Evolutionary conservation across 2,797 vertebrate species (phyloP), one percentile per base, ranked within the genome.

Genomic region (Syngnathus acus): DNA sequence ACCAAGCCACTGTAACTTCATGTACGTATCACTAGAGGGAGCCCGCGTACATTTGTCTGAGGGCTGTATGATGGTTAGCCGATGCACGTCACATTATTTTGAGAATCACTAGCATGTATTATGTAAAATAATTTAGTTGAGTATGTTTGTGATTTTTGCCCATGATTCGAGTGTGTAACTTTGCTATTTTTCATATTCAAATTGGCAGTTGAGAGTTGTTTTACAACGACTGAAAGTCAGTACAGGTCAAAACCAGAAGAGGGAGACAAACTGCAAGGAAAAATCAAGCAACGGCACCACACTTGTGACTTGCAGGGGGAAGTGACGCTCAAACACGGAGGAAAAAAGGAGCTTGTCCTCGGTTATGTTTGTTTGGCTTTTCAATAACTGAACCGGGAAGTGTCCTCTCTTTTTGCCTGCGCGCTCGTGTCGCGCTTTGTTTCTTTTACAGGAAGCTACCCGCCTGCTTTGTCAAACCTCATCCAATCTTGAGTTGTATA

Each of bases 371-470:
- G 55, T 8, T 58, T 38, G 6, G 2, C 5, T 21, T n/a, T 37
- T 39, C 58, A 11, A 5, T 9, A 5, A n/a, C 8, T 9, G n/a
- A 19, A 38, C 13, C 37, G 7, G 54, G 23, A 57, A 37, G 54
- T 57, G 23, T 37, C 54, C 26, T 17, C 6, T 26, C 5, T 9
- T 55, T 53, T 53, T 13, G 11, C 23, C 53, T 55, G 21, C 11
- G 39, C 2, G 32, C 16, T 32, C n/a, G 4, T 16, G 19, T 60
- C 17, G 19, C 17, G 40, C 60, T 8, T 23, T 62, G 40, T 62
- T 26, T 43, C 40, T 62, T 62, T 62, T 45, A 43, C 40, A 45
- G 40, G 40, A 62, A 61, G 59, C 39, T 21, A 37, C 38, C 39
- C 8, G 39, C 39, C 19, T 42, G 38, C 38, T 40, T 40, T 17